Percentiles rank a stretch among this genome's conserved stretches.
phyloP scores from a whole-genome alignment of 2,113 vertebrate species.

The Zosterops japonicus region DNA sequence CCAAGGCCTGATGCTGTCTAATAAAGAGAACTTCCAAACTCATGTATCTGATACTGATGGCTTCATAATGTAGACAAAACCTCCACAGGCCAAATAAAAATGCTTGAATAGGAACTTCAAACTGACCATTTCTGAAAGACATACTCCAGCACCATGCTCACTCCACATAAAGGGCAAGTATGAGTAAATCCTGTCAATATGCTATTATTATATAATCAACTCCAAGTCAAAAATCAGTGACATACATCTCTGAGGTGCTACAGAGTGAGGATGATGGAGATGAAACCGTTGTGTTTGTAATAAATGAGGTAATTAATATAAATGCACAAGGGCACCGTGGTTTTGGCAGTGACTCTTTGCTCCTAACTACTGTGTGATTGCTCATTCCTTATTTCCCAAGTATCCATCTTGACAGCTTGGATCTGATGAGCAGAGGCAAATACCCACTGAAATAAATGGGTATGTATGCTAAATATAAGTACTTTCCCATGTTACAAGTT shows the following conservation, averaged over 20 bases:
- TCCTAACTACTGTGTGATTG: neutral
- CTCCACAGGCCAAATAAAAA: neutral
- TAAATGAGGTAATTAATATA: neutral
- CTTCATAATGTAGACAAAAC: neutral
- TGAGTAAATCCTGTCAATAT: neutral
- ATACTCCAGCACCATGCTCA: neutral
- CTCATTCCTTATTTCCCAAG: neutral
- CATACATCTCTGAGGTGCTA: neutral
- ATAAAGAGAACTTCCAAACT: neutral
- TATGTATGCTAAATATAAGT: neutral
- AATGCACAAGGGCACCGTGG: neutral
- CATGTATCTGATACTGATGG: neutral
- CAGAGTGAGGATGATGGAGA: neutral
- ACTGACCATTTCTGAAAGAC: neutral
- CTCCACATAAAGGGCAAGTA: neutral
- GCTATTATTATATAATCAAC: neutral
- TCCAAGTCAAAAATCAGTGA: neutral
- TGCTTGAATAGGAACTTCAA: neutral
- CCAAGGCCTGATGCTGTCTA: neutral
- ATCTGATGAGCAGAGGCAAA: neutral
- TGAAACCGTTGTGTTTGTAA: neutral
- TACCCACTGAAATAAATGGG: neutral
- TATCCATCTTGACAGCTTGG: neutral
- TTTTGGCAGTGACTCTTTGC: neutral
- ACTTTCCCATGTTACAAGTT: neutral